A percentile compares a stretch with the other conserved stretches of the same genome.
phyloP scores from a whole-genome alignment of 2,113 vertebrate genomes.

The Carettochelys insculpta region DNA sequence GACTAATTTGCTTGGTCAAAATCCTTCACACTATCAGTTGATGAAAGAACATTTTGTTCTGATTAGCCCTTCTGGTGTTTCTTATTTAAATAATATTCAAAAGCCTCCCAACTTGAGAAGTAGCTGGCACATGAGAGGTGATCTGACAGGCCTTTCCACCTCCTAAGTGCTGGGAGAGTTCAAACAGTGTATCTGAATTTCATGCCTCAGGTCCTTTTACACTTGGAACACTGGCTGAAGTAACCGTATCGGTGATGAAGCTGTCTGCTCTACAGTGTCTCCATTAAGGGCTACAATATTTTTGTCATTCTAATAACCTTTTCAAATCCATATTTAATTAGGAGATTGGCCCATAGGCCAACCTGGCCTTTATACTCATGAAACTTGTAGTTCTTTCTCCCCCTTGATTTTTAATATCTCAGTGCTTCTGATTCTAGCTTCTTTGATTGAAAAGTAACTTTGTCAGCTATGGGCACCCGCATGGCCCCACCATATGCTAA shows the following conservation, averaged over 20 bases:
- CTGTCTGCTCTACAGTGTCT: rapidly evolving
- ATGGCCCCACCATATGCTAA: too few species aligned
- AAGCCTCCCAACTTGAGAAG: background rate
- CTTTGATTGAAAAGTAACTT: background rate
- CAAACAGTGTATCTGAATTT: background rate
- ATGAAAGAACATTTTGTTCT: background rate
- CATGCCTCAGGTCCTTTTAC: background rate
- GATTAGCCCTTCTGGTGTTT: rapidly evolving
- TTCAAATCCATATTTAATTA: background rate
- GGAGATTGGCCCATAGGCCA: background rate
- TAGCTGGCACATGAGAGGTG: background rate
- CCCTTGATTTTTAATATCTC: rapidly evolving
- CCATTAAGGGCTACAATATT: rapidly evolving
- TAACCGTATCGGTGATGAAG: background rate
- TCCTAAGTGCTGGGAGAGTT: rapidly evolving
- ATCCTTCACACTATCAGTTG: background rate
- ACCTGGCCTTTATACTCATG: background rate
- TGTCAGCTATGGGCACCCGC: too few species aligned
- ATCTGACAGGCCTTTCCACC: background rate
- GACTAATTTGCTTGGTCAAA: constrained; percentile 5
- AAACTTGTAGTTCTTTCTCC: rapidly evolving
- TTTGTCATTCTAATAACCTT: background rate
- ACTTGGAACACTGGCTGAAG: background rate
- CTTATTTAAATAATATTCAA: background rate
- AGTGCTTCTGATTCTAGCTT: background rate